Conservation (phyloP, 2,888 invertebrate genomes). For the Lepas anatifera region DNA sequence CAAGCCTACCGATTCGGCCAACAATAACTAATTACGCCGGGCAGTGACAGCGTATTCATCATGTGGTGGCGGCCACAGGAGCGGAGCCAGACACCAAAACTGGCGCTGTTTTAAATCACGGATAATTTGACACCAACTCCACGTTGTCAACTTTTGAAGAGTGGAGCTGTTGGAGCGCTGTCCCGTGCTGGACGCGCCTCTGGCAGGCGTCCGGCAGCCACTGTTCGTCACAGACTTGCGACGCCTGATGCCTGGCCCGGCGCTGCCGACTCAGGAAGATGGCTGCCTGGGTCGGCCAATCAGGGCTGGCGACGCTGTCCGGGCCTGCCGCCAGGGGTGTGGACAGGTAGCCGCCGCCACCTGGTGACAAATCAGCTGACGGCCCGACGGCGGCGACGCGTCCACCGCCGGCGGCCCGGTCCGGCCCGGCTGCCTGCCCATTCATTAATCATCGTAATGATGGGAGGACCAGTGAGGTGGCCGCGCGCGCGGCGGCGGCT, state of each 20-base stretch:
- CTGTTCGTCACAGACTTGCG: too few species aligned
- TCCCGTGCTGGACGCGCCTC: too few species aligned
- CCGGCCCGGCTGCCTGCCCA: not conserved
- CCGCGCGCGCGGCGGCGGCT: too few species aligned
- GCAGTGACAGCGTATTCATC: conserved; percentile 1
- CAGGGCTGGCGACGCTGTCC: not conserved
- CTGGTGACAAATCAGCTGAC: conserved; percentile 5
- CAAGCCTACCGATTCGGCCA: not conserved
- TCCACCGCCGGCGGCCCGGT: not conserved
- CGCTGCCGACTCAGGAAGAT: conserved; percentile 7
- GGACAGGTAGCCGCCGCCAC: not conserved
- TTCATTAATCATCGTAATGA: conserved; percentile 6
- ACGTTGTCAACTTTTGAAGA: too few species aligned
- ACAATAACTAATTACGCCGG: conserved; percentile 6
- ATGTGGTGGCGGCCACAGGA: too few species aligned
- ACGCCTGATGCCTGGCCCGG: too few species aligned
- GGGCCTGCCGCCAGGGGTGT: not conserved
- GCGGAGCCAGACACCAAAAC: too few species aligned
- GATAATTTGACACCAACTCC: too few species aligned
- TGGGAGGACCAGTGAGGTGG: too few species aligned
- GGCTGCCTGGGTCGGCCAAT: not conserved
- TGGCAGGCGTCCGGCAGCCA: too few species aligned
- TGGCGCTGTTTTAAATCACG: too few species aligned
- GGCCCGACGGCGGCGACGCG: not conserved
- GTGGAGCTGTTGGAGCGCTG: too few species aligned